Base-by-base conservation (phyloP, 2,113 vertebrate genomes). In the Oxygymnocypris stewartii region DNA sequence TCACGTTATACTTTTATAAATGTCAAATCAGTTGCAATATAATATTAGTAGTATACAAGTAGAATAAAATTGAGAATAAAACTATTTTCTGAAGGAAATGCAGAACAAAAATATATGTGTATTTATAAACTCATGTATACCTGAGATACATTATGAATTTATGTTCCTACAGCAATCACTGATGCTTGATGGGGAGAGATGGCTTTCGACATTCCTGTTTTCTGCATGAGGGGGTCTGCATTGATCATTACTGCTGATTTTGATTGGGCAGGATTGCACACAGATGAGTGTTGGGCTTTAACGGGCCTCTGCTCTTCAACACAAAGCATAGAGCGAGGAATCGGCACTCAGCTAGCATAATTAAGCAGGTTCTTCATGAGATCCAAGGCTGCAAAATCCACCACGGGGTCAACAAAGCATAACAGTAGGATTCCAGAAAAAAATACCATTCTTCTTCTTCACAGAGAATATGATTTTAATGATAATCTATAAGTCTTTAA, bases 201-300 rank as follows among this genome's bases (percentile, higher is more conserved):
- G 75, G 31, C 65, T 79, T 71, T 65, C 37, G 44, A 79, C 84
- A 79, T 71, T 20, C 20, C 61, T 54, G 61, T 71, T 47, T 71
- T 76, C 61, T 40, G 44, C 35, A 28, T n/a, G 84, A 85, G 61
- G 71, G 44, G 20, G 59, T 44, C 44, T 78, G 40, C 59, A 49
- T 28, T 65, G 16, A 85, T 78, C 61, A 79, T 85, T 79, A 71
- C 75, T 85, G 76, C 61, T 85, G 76, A 85, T 85, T 85, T 79
- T 69, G 84, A 79, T 85, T 85, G 77, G 25, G 75, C 59, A 79
- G 61, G 49, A 79, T 42, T 69, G 54, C 12, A n/a, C 73, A 78
- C 16, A 13, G 59, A 47, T 42, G 77, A 85, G 61, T 78, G 74
- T 61, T 23, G n/a, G 54, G 61, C 63, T 25, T 85, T 85, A 67